These are phyloP conservation scores for Brachyalestes nurse DNA, from an alignment of 2,797 vertebrate species.

Conservation along the genomic window DNA sequence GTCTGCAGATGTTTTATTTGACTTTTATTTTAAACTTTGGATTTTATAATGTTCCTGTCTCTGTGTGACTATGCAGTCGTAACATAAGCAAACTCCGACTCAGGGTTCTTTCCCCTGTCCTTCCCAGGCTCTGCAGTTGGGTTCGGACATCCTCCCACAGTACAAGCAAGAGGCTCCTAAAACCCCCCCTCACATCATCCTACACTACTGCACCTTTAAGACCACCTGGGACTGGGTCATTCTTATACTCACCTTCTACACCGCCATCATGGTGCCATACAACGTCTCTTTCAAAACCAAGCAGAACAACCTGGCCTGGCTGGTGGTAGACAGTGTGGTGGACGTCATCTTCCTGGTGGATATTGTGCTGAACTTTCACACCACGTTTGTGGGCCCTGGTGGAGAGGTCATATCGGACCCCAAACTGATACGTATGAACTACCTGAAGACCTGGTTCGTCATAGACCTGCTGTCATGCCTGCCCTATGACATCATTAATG, in stretches of 20 bases:
- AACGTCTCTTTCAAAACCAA: conserved; percentile 97
- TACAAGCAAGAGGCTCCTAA: conserved; percentile 99
- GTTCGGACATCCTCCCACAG: conserved; percentile 97
- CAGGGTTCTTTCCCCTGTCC: not conserved
- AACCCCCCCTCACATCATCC: conserved; percentile 97
- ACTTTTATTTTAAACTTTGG: too few species aligned
- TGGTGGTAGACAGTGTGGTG: conserved; percentile 94
- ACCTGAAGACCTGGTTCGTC: conserved; percentile 98
- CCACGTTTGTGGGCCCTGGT: conserved; percentile 94
- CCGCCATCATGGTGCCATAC: conserved; percentile 98
- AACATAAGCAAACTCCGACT: not conserved
- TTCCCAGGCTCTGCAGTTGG: conserved; percentile 91
- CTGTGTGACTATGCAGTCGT: too few species aligned
- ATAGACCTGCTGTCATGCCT: conserved; percentile 97
- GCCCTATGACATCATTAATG: conserved; percentile 98
- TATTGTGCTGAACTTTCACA: conserved; percentile 98
- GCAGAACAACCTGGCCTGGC: conserved; percentile 94
- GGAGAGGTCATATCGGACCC: conserved; percentile 97
- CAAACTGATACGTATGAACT: conserved; percentile 97
- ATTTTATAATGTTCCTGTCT: too few species aligned
- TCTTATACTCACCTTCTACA: conserved; percentile 98
- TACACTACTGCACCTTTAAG: conserved; percentile 98
- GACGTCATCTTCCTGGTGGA: conserved; percentile 96
- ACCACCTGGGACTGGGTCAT: conserved; percentile 99
- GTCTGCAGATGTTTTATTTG: too few species aligned